Base-by-base conservation (phyloP, 2,797 vertebrate genomes). In the Pampus argenteus region DNA sequence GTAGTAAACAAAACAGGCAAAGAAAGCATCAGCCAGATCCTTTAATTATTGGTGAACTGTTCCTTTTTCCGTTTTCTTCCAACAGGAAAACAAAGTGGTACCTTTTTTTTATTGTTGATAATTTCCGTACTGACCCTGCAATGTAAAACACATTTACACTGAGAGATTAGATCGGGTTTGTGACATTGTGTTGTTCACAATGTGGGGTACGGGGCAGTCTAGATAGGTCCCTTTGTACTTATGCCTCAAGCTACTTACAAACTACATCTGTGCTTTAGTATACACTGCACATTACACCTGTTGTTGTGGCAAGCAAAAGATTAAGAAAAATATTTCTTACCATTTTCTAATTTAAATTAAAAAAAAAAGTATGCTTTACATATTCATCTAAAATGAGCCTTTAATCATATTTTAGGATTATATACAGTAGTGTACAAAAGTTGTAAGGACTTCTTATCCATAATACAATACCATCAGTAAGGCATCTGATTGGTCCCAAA, bases 51-150 rank as follows among this genome's bases (percentile, higher is more conserved):
- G 48, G 59, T 22, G 45, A 82, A 76, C 59, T 10, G 8, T 63
- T 67, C 45, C 22, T 49, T 56, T 55, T 60, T 40, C 44, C 44
- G 20, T 71, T 69, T 65, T 78, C 78, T 38, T 84, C 66, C 48
- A 64, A 6, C 66, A 38, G 63, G 17, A 57, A 63, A 65, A 73
- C 45, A 45, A 23, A 13, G 38, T 59, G 47, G 20, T 80, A 58
- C 68, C 66, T 96, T n/a, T n/a, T n/a, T n/a, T n/a, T n/a, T 94
- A 98, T 92, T 97, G 96, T 94, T 97, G 97, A 94, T 97, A 98
- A 88, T 97, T 98, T 88, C 97, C 97, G 72, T 98, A 99, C 71
- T 98, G 97, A 91, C 96, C 96, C 98, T 98, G 86, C n/a, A 87
- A 90, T 34, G 38, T 22, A 22, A 74, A 74, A 78, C 86, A 0